These are phyloP conservation scores for Proterorhinus semilunaris DNA, from an alignment of 2,113 vertebrate species.

Conservation along the genomic window DNA sequence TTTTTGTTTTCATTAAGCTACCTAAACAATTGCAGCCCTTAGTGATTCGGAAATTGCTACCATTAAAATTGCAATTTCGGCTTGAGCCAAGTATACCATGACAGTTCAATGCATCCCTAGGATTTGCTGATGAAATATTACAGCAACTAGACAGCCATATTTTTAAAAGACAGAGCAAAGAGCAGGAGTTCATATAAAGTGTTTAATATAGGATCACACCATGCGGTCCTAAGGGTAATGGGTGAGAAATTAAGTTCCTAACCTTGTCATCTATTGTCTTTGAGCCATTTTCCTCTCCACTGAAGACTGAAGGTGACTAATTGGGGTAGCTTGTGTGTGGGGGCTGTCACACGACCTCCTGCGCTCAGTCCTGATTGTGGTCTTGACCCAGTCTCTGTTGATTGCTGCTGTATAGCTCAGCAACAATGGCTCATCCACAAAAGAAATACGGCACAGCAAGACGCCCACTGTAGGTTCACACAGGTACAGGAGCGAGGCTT, in stretches of 20 bases:
- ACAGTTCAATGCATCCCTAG: not conserved
- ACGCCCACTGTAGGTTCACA: not conserved
- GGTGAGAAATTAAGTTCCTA: constrained; percentile 31
- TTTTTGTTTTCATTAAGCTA: no score
- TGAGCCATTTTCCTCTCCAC: constrained; percentile 8
- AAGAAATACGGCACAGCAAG: not conserved
- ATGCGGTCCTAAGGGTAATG: constrained; percentile 14
- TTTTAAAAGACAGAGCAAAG: not conserved
- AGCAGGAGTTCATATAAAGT: constrained; percentile 10
- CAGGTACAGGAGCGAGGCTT: no score
- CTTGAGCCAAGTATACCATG: no score
- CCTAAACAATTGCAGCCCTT: no score
- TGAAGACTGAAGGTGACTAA: constrained; percentile 41
- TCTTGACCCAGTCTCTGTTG: constrained; percentile 41
- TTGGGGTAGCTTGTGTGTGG: constrained; percentile 24
- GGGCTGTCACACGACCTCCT: not conserved
- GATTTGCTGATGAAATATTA: not conserved
- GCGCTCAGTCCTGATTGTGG: constrained; percentile 24
- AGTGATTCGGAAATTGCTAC: no score
- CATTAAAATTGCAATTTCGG: no score
- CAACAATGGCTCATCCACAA: constrained; percentile 1
- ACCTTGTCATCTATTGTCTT: constrained; percentile 26
- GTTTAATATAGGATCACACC: constrained; percentile 6
- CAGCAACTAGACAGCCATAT: not conserved
- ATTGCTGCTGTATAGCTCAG: not conserved